Percentiles rank a stretch among this genome's conserved stretches.
Conservation (phyloP, 2,113 vertebrate genomes). For the Phocoena sinus region DNA sequence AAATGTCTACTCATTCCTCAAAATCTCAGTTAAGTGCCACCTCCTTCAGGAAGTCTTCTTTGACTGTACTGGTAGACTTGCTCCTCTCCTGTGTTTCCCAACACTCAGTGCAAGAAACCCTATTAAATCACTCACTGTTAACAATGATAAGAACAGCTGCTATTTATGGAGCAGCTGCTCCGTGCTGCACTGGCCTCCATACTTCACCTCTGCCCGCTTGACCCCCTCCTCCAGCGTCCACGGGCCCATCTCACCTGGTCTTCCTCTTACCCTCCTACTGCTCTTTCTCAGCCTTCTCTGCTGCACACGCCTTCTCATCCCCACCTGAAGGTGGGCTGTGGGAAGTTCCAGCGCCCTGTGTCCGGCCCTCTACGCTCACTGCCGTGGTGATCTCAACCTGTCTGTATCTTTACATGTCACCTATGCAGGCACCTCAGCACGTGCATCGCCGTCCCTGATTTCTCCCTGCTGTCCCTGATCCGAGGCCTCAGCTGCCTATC, state of each 20-base stretch:
- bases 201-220: not conserved
- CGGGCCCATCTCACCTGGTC: rapidly evolving
- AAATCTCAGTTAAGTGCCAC: not conserved
- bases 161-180: not conserved
- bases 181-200: not conserved
- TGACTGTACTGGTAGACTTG: not conserved
- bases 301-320: not conserved
- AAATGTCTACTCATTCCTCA: not conserved
- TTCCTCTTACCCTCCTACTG: rapidly evolving
- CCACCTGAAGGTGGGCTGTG: not conserved
- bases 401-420: not conserved
- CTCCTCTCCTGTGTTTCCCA: not conserved
- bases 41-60: not conserved
- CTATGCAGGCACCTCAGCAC: rapidly evolving
- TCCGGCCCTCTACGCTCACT: not conserved
- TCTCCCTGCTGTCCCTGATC: not conserved
- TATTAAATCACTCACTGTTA: not conserved
- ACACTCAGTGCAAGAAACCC: not conserved
- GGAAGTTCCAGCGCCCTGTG: not conserved
- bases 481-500: not conserved
- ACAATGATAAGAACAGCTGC: not conserved
- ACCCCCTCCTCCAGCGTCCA: not conserved
- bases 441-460: not conserved
- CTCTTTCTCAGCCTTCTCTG: not conserved
- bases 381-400: not conserved